Evolutionary conservation across 2,888 invertebrate genomes (phyloP), one percentile per base, ranked within the genome.

Genomic region (Patella caerulea): DNA sequence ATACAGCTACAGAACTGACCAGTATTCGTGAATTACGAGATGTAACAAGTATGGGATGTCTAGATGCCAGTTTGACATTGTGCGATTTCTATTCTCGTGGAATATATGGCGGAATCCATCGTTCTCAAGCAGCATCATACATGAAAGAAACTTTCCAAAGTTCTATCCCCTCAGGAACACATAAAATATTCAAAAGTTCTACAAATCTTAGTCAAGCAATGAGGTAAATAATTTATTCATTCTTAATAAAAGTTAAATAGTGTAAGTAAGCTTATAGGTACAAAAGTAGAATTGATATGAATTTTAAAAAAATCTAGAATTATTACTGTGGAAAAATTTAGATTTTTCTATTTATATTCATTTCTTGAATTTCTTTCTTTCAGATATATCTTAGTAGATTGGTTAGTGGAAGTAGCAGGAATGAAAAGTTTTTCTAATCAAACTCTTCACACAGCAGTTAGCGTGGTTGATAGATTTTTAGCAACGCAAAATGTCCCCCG

Each of bases 341-440:
- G 45, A 45, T 9, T 45, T 45, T 45, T 45, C 45, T 7, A 45
- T 45, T 34, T 45, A 45, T 45, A 45, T 45, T 45, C 17, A 24
- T 24, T 14, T 53, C 52, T n/a, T 72, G 17, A 11, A 15, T 52
- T 45, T 78, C 54, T 74, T 55, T 56, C n/a, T 79, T 82, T 14
- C 84, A 91, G 91, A 78, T 91, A 91, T 78, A 91, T 91, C 72
- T 81, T 91, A 73, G 87, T 91, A 4, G 91, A 91, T 82, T 91
- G 91, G 91, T 81, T 91, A 74, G 90, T 90, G n/a, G 91, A 91
- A 78, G 90, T 91, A 3, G 90, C 90, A 9, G 86, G 86, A 24
- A 91, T 91, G 90, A 90, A 91, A 81, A 86, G 87, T 65, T 90
- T 90, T 81, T 86, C 88, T 45, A 88, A 87, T 69, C 87, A 86